A percentile compares a stretch with the other conserved stretches of the same genome.
Conservation (phyloP, 2,113 vertebrate genomes). For the Lagopus muta region DNA sequence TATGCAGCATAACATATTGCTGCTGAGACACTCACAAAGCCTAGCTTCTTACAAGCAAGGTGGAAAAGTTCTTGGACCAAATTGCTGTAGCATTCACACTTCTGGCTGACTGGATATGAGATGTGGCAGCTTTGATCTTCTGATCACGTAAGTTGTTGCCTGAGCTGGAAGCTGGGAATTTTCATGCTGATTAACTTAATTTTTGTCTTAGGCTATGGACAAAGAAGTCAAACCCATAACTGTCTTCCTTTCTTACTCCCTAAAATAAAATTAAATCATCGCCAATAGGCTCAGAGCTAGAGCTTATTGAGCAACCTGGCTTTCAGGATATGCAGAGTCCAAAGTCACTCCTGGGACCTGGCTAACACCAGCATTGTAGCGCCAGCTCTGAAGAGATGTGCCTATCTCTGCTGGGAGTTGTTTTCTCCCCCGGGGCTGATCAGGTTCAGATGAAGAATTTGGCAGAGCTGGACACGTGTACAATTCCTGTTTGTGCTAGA, state of each 20-base stretch:
- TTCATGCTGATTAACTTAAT: neutral
- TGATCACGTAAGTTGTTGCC: neutral
- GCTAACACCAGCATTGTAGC: neutral
- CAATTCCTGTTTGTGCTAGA: neutral
- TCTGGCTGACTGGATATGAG: accelerated
- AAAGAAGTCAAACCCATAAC: neutral
- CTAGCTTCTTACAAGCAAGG: neutral
- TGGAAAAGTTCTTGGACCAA: neutral
- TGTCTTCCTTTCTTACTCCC: neutral
- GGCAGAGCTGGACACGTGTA: neutral
- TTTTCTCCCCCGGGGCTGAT: neutral
- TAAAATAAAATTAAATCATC: neutral
- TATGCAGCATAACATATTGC: neutral
- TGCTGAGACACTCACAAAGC: neutral
- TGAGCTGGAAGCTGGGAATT: neutral
- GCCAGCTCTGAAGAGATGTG: neutral
- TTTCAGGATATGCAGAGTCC: neutral
- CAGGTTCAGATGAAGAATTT: neutral
- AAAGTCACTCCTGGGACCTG: neutral
- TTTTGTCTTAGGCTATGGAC: neutral
- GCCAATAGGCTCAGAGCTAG: neutral
- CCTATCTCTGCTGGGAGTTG: neutral
- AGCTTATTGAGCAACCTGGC: neutral
- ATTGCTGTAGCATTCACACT: neutral
- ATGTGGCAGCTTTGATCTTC: constrained; percentile 6